These are phyloP conservation scores for Copidosoma aretas DNA, from an alignment of 2,888 invertebrate genomes.

Conservation along the genomic window DNA sequence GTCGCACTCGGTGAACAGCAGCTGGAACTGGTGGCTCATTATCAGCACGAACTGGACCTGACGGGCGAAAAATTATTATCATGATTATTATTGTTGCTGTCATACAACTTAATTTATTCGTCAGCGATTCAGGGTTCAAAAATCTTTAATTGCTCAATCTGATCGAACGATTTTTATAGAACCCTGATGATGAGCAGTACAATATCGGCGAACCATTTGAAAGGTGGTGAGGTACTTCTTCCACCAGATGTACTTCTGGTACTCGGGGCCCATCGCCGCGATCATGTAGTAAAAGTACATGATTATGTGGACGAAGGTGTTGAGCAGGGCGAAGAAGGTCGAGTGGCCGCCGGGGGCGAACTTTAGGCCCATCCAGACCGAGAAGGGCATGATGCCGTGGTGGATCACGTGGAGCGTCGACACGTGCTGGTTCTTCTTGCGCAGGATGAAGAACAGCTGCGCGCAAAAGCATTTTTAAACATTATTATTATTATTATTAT, in stretches of 20 bases:
- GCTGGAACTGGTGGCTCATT: slow-evolving; percentile 89
- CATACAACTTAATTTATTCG: too few species aligned
- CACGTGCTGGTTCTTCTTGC: slow-evolving; percentile 93
- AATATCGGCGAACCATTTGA: slow-evolving; percentile 78
- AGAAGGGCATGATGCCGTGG: slow-evolving; percentile 96
- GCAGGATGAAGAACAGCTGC: slow-evolving; percentile 86
- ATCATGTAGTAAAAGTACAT: slow-evolving; percentile 99
- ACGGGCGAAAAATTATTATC: background rate
- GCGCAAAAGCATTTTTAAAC: slow-evolving; percentile 27
- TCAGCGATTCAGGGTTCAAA: too few species aligned
- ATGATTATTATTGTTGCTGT: too few species aligned
- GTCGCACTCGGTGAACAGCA: slow-evolving; percentile 87
- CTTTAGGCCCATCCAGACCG: slow-evolving; percentile 91
- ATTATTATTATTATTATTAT: background rate
- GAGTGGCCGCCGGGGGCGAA: slow-evolving; percentile 97
- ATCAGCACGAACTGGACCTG: slow-evolving; percentile 93
- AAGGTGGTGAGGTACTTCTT: slow-evolving; percentile 93
- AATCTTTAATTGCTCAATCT: too few species aligned
- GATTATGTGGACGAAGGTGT: slow-evolving; percentile 93
- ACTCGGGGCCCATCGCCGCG: slow-evolving; percentile 90
- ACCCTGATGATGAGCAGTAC: too few species aligned
- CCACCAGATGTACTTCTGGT: slow-evolving; percentile 97
- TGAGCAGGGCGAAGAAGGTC: slow-evolving; percentile 93
- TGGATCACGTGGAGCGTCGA: slow-evolving; percentile 95
- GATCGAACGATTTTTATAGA: too few species aligned